These are phyloP conservation scores for Tragulus kanchil DNA, from an alignment of 2,113 vertebrate species.

Conservation along the genomic window DNA sequence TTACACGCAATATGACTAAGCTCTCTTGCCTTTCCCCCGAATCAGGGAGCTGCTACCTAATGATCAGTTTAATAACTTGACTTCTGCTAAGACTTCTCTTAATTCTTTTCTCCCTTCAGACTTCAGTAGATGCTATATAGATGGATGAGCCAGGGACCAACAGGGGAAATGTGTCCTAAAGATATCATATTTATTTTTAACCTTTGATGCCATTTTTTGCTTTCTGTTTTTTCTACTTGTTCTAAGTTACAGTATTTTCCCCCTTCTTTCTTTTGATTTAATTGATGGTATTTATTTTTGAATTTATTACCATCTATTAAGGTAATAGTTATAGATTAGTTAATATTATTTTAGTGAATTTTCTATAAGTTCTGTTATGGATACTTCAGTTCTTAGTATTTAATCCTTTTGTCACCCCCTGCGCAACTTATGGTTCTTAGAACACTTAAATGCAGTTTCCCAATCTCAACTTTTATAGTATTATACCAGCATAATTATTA, in stretches of 20 bases:
- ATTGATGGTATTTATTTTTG: not conserved
- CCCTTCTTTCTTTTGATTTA: not conserved
- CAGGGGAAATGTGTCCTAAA: not conserved
- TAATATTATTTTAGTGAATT: not conserved
- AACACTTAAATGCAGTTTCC: not conserved
- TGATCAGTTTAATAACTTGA: not conserved
- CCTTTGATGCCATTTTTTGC: not conserved
- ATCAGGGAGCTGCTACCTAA: too few species aligned
- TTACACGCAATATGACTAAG: not conserved
- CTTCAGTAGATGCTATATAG: not conserved
- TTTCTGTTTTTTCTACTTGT: not conserved
- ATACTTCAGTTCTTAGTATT: not conserved
- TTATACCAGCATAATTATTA: not conserved
- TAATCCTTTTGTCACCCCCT: not conserved
- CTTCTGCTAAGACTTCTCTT: not conserved
- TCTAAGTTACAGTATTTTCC: not conserved
- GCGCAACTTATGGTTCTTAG: not conserved
- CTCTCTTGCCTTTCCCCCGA: not conserved
- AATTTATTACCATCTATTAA: not conserved
- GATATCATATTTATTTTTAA: not conserved
- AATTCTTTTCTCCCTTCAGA: not conserved
- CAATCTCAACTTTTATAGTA: not conserved
- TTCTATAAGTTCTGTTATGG: not conserved
- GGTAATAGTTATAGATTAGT: not conserved
- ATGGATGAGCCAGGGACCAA: not conserved